phyloP scores from a whole-genome alignment of 2,113 vertebrate species.

The Plestiodon gilberti region DNA sequence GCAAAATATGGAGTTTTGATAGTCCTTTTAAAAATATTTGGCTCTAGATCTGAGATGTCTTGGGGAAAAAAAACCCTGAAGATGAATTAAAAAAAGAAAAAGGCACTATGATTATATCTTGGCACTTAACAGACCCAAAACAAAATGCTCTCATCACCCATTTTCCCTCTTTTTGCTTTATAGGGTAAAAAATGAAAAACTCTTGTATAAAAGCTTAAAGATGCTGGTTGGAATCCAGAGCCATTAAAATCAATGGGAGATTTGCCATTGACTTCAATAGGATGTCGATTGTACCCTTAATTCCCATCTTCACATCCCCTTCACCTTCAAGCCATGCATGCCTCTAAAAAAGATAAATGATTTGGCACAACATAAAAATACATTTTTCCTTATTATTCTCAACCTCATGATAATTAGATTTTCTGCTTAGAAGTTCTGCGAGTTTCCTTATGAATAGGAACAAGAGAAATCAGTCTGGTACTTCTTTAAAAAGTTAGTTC shows the following conservation, averaged over 20 bases:
- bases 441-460: background rate
- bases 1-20: background rate
- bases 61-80: background rate
- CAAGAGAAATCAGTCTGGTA: conserved; percentile 18
- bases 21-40: background rate
- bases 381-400: background rate
- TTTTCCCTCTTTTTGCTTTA: background rate
- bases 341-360: background rate
- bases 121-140: background rate
- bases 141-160: background rate
- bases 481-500: conserved; percentile 38
- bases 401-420: background rate
- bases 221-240: background rate
- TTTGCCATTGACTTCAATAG: background rate
- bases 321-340: background rate
- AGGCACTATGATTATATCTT: background rate
- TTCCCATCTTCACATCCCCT: fast-evolving
- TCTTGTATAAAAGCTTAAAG: background rate
- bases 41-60: background rate
- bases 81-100: conserved; percentile 20
- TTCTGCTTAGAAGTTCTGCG: background rate
- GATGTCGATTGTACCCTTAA: background rate
- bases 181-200: background rate
- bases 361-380: background rate
- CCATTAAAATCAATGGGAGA: background rate